Evolutionary conservation across 2,113 vertebrate genomes (phyloP).

Genomic region (Tragelaphus scriptus): DNA sequence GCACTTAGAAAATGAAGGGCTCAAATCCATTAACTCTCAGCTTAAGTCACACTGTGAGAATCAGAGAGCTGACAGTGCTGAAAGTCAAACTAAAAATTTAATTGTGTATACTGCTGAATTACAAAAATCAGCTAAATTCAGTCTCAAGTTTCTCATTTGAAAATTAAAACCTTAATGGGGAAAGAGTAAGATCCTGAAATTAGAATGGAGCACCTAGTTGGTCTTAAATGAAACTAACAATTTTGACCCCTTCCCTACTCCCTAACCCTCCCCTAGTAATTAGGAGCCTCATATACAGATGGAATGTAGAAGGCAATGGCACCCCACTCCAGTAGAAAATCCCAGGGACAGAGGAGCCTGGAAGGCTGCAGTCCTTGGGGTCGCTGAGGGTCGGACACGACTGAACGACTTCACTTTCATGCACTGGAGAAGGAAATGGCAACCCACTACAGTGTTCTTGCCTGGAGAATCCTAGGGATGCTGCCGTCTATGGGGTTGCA

Average conservation of each 20-base stretch:
- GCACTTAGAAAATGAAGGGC: background rate
- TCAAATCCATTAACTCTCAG: background rate
- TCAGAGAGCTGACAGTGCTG: background rate
- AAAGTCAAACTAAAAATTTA: slow-evolving; percentile 6
- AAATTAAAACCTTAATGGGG: background rate
- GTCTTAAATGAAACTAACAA: background rate
- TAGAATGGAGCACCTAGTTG: background rate
- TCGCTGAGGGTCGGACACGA: too few species aligned
- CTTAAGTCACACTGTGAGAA: background rate
- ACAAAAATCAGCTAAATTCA: background rate
- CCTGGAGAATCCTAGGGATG: too few species aligned
- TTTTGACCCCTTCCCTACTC: background rate
- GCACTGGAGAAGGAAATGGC: too few species aligned
- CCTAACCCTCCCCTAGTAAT: background rate
- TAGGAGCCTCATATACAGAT: background rate
- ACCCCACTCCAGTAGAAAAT: too few species aligned
- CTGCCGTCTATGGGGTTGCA: fast-evolving
- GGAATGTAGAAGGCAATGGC: too few species aligned
- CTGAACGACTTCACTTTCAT: too few species aligned
- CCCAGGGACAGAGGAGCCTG: too few species aligned
- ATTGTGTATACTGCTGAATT: background rate
- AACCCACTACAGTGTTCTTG: too few species aligned
- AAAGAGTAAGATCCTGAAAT: background rate
- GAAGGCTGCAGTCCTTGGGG: too few species aligned
- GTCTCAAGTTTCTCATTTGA: background rate